Percentiles rank a stretch among this genome's conserved stretches.
These are phyloP conservation scores for Drosophila sulfurigaster DNA, from an alignment of 1,140 invertebrate genomes.

Conservation along the genomic window DNA sequence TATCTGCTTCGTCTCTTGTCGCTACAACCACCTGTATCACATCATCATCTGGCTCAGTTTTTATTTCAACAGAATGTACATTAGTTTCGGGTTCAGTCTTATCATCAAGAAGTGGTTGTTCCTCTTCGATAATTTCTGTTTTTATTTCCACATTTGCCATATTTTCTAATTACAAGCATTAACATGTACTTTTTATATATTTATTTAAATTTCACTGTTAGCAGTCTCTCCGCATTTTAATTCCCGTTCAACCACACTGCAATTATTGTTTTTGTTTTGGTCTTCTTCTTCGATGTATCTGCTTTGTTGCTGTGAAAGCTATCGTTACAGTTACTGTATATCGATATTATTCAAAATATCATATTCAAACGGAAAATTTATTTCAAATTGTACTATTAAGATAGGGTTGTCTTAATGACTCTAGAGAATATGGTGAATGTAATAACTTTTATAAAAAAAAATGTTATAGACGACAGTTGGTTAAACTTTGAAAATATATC, in stretches of 20 bases:
- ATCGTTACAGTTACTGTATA: not conserved
- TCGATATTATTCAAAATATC: slow-evolving; percentile 2
- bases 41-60: slow-evolving; percentile 12
- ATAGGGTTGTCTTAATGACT: no score
- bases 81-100: not conserved
- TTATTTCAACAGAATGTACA: slow-evolving; percentile 8
- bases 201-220: not conserved
- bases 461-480: no score
- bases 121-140: slow-evolving; percentile 6
- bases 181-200: not conserved
- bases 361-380: not conserved
- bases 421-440: no score
- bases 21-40: no score
- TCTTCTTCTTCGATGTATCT: not conserved
- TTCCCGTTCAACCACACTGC: not conserved
- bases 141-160: slow-evolving; percentile 42
- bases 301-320: not conserved
- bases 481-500: no score
- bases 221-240: not conserved
- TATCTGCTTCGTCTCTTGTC: not conserved
- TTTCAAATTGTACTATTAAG: no score
- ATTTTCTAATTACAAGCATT: not conserved
- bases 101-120: not conserved
- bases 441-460: no score
- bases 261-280: slow-evolving; percentile 15